These are phyloP conservation scores for Diplosoma virens DNA, from an alignment of 23 tunicate species.

Conservation along the genomic window DNA sequence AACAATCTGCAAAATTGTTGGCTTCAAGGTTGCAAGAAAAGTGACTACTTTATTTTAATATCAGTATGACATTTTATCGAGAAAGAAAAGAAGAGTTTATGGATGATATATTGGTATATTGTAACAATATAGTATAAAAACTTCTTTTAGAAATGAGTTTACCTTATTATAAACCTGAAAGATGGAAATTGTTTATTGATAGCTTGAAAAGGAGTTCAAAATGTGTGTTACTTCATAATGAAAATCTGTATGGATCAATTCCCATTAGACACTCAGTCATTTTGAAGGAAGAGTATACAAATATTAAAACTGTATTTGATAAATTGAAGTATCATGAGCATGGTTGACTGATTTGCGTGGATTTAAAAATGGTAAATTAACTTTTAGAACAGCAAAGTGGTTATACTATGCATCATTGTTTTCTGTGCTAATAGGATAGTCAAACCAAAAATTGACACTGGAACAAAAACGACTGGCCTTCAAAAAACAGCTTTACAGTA, in stretches of 20 bases:
- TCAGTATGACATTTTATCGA: too few relatives aligned
- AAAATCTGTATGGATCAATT: constrained; percentile 10
- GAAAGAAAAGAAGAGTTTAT: neutral
- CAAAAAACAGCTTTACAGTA: constrained; percentile 5
- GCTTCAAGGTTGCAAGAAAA: neutral
- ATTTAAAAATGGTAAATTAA: too few relatives aligned
- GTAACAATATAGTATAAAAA: neutral
- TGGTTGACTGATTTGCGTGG: too few relatives aligned
- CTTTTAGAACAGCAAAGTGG: too few relatives aligned
- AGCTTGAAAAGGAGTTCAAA: neutral
- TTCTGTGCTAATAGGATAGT: constrained; percentile 6
- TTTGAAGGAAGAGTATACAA: constrained; percentile 1
- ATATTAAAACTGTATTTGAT: neutral
- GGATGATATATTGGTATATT: neutral
- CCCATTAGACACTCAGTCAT: constrained; percentile 7
- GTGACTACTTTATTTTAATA: neutral
- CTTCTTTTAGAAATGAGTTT: neutral
- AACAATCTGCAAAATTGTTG: neutral
- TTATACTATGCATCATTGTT: neutral
- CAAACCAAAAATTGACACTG: constrained; percentile 11
- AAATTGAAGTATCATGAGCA: neutral
- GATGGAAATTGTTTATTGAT: neutral
- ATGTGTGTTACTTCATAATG: neutral
- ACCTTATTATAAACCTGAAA: neutral
- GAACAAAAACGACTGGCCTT: neutral